Percentiles rank a stretch among this genome's conserved stretches.
Evolutionary conservation across 2,113 vertebrate species (phyloP).

Genomic region (Dasyprocta punctata): DNA sequence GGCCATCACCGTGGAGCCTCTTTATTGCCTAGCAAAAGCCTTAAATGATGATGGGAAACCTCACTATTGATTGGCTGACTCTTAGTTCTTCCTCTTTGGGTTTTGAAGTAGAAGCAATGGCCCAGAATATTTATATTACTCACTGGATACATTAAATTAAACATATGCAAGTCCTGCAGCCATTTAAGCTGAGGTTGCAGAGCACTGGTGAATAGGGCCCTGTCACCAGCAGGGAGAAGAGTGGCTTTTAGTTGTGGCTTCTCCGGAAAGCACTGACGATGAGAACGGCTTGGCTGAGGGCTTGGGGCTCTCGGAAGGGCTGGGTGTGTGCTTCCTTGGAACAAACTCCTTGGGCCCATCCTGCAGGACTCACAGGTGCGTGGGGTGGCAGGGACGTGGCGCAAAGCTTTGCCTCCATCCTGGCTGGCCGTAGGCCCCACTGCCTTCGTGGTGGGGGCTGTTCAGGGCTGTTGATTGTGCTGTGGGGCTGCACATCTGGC

Average conservation of each 20-base stretch:
- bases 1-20: conserved; percentile 76
- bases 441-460: not conserved
- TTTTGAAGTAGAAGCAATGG: conserved; percentile 83
- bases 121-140: conserved; percentile 83
- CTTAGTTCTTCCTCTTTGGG: conserved; percentile 85
- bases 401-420: not conserved
- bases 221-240: conserved; percentile 79
- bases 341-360: conserved; percentile 4
- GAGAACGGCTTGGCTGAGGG: conserved; percentile 35
- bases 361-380: not conserved
- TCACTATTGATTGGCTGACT: conserved; percentile 86
- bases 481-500: not conserved
- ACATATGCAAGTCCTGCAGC: conserved; percentile 78
- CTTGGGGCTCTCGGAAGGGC: conserved; percentile 11
- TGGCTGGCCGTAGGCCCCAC: not conserved
- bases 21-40: conserved; percentile 86
- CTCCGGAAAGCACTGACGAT: conserved; percentile 55
- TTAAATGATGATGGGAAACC: conserved; percentile 87
- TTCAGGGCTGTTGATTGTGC: not conserved
- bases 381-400: not conserved
- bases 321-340: not conserved
- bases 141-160: conserved; percentile 84
- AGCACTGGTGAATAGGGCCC: conserved; percentile 60
- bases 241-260: conserved; percentile 80
- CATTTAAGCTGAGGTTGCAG: conserved; percentile 81